Conservation (phyloP, 2,888 invertebrate species). For the Monopis laevigella region DNA sequence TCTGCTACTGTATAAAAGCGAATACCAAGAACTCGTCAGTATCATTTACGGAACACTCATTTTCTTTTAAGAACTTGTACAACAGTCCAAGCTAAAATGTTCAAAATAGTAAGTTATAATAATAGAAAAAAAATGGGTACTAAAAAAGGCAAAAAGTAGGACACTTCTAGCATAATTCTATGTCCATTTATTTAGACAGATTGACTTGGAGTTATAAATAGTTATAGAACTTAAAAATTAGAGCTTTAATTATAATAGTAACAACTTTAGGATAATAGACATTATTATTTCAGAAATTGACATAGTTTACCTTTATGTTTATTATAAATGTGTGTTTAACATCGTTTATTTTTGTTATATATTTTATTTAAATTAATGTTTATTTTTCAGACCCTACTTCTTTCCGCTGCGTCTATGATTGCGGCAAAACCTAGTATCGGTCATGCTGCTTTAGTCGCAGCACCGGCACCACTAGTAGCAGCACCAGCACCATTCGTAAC, state of each 20-base stretch:
- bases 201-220: too few species aligned
- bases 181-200: too few species aligned
- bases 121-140: too few species aligned
- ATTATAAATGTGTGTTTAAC: too few species aligned
- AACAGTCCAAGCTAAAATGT: constrained; percentile 40
- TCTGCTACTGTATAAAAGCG: constrained; percentile 58
- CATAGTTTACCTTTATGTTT: too few species aligned
- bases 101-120: constrained; percentile 43
- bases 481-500: constrained; percentile 69
- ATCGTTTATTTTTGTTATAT: not conserved
- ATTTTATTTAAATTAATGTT: not conserved
- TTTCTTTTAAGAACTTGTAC: constrained; percentile 21
- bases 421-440: constrained; percentile 20
- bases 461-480: constrained; percentile 33
- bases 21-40: constrained; percentile 38
- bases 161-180: too few species aligned
- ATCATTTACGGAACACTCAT: constrained; percentile 42
- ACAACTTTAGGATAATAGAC: too few species aligned
- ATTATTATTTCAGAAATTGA: too few species aligned
- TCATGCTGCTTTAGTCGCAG: constrained; percentile 34
- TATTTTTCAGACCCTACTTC: constrained; percentile 43
- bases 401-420: constrained; percentile 24
- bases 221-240: too few species aligned
- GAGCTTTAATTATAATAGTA: too few species aligned
- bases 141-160: too few species aligned